These are phyloP conservation scores for Zaprionus vittiger DNA, from an alignment of 1,140 invertebrate genomes.

Conservation along the genomic window DNA sequence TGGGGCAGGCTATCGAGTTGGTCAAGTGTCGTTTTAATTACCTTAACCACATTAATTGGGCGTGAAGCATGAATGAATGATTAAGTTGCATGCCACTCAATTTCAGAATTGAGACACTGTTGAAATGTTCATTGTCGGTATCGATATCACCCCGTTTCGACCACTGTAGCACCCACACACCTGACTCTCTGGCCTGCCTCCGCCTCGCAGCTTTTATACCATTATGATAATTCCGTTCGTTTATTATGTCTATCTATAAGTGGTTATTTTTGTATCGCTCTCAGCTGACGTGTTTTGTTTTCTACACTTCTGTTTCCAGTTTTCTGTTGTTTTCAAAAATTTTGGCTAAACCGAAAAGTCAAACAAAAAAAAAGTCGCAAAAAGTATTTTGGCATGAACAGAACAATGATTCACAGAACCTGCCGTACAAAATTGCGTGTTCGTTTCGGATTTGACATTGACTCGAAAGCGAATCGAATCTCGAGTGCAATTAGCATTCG, in stretches of 20 bases:
- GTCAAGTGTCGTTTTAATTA: slow-evolving; percentile 65
- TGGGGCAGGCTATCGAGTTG: not conserved
- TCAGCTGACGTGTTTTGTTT: slow-evolving; percentile 53
- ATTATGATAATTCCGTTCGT: slow-evolving; percentile 57
- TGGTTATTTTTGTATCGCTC: slow-evolving; percentile 30
- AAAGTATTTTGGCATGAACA: slow-evolving; percentile 31
- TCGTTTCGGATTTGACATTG: slow-evolving; percentile 38
- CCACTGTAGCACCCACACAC: slow-evolving; percentile 61
- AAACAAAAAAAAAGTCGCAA: slow-evolving; percentile 12
- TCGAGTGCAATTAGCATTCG: slow-evolving; percentile 67
- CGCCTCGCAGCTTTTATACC: slow-evolving; percentile 47
- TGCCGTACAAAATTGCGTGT: slow-evolving; percentile 17
- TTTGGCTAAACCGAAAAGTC: slow-evolving; percentile 17
- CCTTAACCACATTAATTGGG: slow-evolving; percentile 53
- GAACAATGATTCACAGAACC: slow-evolving; percentile 35
- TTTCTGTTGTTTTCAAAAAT: slow-evolving; percentile 25
- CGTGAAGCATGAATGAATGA: slow-evolving; percentile 66
- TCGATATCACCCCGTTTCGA: not conserved
- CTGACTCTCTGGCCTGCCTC: slow-evolving; percentile 35
- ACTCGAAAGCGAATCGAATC: slow-evolving; percentile 29
- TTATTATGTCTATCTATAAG: slow-evolving; percentile 32
- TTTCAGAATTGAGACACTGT: not conserved
- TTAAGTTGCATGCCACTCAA: slow-evolving; percentile 35
- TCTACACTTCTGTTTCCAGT: slow-evolving; percentile 44
- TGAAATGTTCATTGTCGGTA: slow-evolving; percentile 2